Evolutionary conservation across 2,113 vertebrate genomes (phyloP), one percentile per base, ranked within the genome.

Genomic region (Penelope pileata): DNA sequence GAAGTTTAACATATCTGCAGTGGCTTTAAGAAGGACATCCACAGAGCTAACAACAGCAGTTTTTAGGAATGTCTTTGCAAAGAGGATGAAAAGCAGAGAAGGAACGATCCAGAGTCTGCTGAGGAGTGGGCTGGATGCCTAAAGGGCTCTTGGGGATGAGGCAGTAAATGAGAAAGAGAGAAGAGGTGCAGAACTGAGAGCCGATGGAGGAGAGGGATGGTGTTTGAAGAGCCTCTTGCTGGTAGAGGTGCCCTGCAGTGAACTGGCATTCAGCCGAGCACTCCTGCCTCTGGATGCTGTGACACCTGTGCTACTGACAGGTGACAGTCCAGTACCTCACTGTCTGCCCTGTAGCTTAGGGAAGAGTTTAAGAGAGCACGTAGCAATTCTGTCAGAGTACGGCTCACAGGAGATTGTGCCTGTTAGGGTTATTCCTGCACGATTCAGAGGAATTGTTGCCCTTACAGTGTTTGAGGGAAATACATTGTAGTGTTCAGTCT

Each of bases 221-320:
- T 1, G 1, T 32, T 56, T 36, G 23, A 32, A 56, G 67, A 53
- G 73, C 16, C 43, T 88, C 24, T 36, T 26, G 45, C 21, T 67
- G 47, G 18, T 67, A n/a, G 62, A 73, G 53, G 23, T 0, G 3
- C 11, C 27, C 50, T 24, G 29, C 58, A 66, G 40, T 1, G 0
- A 58, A 59, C n/a, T 90, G 56, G 42, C 43, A 51, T 58, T 80
- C 38, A 23, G 4, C 43, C 14, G 21, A 17, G 14, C 48, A 63
- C 22, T 50, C 24, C 29, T 64, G 29, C n/a, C 36, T 38, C 6
- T 7, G 34, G 53, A 27, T 1, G 6, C 27, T 42, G 42, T 36
- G 6, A n/a, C n/a, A n/a, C n/a, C 12, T 5, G 5, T 36, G 40
- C 45, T 26, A 16, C 3, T 2, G 51, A 7, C 6, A 16, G 26